These are phyloP conservation scores for Adoxophyes honmai DNA, from an alignment of 1,140 invertebrate genomes.

Conservation along the genomic window DNA sequence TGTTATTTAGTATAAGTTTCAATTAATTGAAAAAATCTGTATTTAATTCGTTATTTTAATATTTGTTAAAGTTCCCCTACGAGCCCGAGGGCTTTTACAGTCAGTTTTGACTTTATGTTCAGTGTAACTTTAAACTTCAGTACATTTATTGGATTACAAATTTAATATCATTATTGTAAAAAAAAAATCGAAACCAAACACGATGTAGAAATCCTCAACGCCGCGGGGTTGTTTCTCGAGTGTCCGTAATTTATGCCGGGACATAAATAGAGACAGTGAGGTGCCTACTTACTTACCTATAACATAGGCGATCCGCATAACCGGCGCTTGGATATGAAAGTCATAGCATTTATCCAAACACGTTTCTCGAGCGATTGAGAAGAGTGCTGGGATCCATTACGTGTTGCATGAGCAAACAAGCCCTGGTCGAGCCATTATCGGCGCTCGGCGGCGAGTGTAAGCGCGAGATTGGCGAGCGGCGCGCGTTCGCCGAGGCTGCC, in stretches of 20 bases:
- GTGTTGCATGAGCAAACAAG: conserved; percentile 47
- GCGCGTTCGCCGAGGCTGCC: conserved; percentile 40
- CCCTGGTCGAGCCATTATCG: conserved; percentile 34
- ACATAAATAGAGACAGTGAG: conserved; percentile 22
- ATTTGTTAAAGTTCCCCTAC: too few species aligned
- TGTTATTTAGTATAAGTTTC: too few species aligned
- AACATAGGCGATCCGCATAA: conserved; percentile 4
- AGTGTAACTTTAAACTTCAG: too few species aligned
- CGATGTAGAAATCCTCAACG: neutral
- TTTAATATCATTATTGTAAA: neutral
- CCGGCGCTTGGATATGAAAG: conserved; percentile 44
- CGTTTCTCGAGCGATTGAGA: conserved; percentile 58
- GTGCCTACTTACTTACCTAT: conserved; percentile 15
- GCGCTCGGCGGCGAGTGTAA: conserved; percentile 36
- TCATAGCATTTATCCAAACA: conserved; percentile 67
- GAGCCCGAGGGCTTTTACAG: too few species aligned
- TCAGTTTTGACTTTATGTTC: too few species aligned
- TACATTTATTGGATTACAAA: too few species aligned
- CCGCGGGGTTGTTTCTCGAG: conserved; percentile 9
- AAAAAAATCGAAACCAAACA: neutral
- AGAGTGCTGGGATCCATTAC: conserved; percentile 66
- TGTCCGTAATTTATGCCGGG: conserved; percentile 9
- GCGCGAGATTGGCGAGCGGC: conserved; percentile 28
- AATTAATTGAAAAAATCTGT: too few species aligned
- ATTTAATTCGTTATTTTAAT: too few species aligned